phyloP scores from a whole-genome alignment of 1,140 invertebrate species.

The Zaprionus lachaisei region DNA sequence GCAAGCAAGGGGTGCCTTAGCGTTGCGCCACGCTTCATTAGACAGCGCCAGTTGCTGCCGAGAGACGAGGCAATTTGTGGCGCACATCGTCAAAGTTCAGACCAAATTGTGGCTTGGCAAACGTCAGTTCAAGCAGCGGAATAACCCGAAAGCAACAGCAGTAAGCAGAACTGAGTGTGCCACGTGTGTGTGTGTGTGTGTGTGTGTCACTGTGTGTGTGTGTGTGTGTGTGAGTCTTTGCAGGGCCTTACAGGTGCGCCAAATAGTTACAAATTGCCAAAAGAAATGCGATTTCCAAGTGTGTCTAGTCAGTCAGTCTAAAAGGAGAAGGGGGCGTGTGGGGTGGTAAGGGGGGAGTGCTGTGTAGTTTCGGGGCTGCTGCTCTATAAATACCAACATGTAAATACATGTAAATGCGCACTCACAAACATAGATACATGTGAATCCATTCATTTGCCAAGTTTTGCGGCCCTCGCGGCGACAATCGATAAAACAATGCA shows the following conservation, averaged over 20 bases:
- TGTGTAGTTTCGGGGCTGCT: neutral
- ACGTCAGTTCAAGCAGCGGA: conserved; percentile 64
- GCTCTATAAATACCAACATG: conserved; percentile 60
- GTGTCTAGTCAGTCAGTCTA: conserved; percentile 27
- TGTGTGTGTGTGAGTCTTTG: neutral
- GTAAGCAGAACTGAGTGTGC: conserved; percentile 7
- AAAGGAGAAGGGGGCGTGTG: neutral
- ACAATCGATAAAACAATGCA: conserved; percentile 83
- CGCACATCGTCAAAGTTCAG: conserved; percentile 64
- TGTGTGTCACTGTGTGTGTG: neutral
- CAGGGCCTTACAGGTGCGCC: conserved; percentile 38
- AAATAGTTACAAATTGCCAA: conserved; percentile 54
- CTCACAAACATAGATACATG: conserved; percentile 40
- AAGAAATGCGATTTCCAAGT: conserved; percentile 60
- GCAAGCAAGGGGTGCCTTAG: neutral
- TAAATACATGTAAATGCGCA: conserved; percentile 47
- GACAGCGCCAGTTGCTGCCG: conserved; percentile 41
- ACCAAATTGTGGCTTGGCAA: conserved; percentile 72
- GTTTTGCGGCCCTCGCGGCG: conserved; percentile 40
- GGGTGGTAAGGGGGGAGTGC: neutral
- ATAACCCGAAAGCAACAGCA: conserved; percentile 54
- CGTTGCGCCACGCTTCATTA: conserved; percentile 65
- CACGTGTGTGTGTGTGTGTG: neutral
- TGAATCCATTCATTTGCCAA: neutral
- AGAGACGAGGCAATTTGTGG: conserved; percentile 27